These are phyloP conservation scores for Neosalanx taihuensis DNA, from an alignment of 2,797 vertebrate genomes.

Conservation along the genomic window DNA sequence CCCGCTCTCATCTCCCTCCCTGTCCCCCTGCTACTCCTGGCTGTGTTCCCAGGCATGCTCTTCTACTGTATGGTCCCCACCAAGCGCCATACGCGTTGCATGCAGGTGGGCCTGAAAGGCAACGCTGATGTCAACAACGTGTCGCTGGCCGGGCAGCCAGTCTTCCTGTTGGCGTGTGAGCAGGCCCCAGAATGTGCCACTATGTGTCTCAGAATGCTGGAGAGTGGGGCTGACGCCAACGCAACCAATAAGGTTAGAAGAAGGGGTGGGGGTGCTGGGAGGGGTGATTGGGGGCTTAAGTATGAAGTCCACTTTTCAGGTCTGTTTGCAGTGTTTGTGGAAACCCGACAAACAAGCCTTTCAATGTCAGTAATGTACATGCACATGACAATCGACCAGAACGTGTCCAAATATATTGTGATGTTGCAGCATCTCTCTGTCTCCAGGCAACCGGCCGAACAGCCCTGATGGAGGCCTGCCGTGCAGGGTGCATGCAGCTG, in stretches of 20 bases:
- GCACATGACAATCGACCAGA: too few relatives aligned
- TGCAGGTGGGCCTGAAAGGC: constrained; percentile 74
- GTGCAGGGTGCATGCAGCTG: constrained; percentile 74
- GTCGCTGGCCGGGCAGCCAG: constrained; percentile 70
- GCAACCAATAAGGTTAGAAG: constrained; percentile 71
- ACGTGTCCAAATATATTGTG: background rate
- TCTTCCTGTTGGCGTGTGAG: constrained; percentile 86
- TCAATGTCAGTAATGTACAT: too few relatives aligned
- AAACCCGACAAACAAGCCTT: too few relatives aligned
- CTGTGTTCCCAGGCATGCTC: constrained; percentile 75
- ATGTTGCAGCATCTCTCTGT: constrained; percentile 3
- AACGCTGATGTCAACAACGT: constrained; percentile 85
- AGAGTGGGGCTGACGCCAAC: constrained; percentile 83
- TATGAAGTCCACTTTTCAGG: background rate
- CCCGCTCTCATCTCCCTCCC: background rate
- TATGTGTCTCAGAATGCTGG: constrained; percentile 81
- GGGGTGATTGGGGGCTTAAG: background rate
- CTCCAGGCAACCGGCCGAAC: constrained; percentile 83
- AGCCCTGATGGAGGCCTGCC: constrained; percentile 85
- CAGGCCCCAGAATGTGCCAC: constrained; percentile 71
- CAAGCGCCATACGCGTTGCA: constrained; percentile 78
- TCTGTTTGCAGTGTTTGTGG: background rate
- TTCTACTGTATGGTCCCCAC: constrained; percentile 90
- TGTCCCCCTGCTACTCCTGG: background rate
- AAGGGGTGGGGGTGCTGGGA: background rate